A percentile compares a stretch with the other conserved stretches of the same genome.
phyloP scores from a whole-genome alignment of 2,113 vertebrate genomes.

The Grammomys surdaster region DNA sequence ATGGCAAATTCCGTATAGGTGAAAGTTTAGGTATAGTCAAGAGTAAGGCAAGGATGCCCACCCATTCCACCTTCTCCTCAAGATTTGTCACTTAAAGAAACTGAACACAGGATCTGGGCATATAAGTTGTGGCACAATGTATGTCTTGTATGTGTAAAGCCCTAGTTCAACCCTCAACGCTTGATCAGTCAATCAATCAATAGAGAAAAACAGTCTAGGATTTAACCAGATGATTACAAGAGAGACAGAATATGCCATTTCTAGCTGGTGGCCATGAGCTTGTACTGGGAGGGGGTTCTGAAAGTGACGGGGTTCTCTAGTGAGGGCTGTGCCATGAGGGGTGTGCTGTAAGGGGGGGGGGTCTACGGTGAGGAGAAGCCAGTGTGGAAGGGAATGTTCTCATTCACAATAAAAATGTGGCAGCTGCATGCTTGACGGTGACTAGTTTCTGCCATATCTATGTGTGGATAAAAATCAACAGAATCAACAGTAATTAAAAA shows the following conservation, averaged over 20 bases:
- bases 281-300: background rate
- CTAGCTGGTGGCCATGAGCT: background rate
- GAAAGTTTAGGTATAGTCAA: background rate
- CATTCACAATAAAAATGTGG: background rate
- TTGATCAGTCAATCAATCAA: background rate
- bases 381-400: background rate
- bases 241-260: background rate
- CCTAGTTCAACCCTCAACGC: background rate
- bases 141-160: background rate
- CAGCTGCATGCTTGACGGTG: background rate
- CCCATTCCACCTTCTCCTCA: background rate
- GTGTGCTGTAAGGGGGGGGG: background rate
- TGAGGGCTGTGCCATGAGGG: background rate
- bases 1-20: background rate
- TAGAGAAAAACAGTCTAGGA: background rate
- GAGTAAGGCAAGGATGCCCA: background rate
- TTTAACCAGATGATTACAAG: background rate
- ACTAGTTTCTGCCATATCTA: background rate
- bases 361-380: background rate
- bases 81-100: background rate
- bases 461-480: background rate
- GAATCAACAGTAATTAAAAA: background rate
- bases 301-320: background rate
- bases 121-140: background rate
- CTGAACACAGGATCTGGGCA: background rate